Base-by-base conservation (phyloP, 2,113 vertebrate genomes). In the Geococcyx californianus region DNA sequence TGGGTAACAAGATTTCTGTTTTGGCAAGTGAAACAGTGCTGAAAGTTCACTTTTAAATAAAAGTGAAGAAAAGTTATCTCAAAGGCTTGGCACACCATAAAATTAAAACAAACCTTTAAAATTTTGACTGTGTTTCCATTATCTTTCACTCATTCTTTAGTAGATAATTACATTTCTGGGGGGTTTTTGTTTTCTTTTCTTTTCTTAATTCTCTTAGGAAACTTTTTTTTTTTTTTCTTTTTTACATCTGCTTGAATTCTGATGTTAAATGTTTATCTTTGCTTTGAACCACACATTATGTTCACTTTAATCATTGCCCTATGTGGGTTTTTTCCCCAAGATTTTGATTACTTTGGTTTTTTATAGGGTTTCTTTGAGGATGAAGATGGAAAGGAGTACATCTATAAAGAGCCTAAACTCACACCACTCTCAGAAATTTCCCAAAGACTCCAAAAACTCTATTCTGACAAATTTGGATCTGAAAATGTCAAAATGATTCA, bases 401-500 rank as follows among this genome's bases (percentile, higher is more conserved):
- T 99, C 94, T 99, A 99, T 97, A 99, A 99, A 97, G 99, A 99
- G 64, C 99, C 99, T 72, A 99, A 99, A 95, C 99, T 99, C 92
- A 99, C 99, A 0, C 99, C 99, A 55, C 98, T 99, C 51, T 99
- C 99, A 3, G 99, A 99, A 97, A 98, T 99, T 87, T 99, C 99
- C 21, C 99, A 99, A 96, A 98, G 99, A 91, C 98, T 99, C 52
- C 99, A 99, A 11, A 99, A 99, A 85, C 98, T 99, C 54, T 99
- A 99, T 96, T 99, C 99, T 3, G 99, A 99, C 96, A 99, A 99
- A 97, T 99, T 99, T 97, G 99, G 99, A 86, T 98, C 99, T 34
- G 99, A 99, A 98, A 99, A 99, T 38, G 99, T 99, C 70, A 99
- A 99, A 97, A 99, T 99, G 98, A 99, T 99, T 94, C 99, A 99